Conservation (phyloP, 2,888 invertebrate species). For the Lasioglossum villosulum region DNA sequence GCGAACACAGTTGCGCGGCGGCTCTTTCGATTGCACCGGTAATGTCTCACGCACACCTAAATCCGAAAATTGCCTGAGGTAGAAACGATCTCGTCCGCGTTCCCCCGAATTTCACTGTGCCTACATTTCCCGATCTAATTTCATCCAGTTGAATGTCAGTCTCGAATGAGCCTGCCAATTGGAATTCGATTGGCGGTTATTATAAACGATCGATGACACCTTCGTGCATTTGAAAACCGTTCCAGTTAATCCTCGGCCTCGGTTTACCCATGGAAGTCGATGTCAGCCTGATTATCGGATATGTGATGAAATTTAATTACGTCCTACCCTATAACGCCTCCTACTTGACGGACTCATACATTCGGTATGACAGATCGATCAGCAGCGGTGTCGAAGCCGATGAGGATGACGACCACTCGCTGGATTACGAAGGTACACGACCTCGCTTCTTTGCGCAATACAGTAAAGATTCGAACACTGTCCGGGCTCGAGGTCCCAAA, state of each 20-base stretch:
- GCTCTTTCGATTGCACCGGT: neutral
- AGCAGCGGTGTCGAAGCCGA: slow-evolving; percentile 38
- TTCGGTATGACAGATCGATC: slow-evolving; percentile 85
- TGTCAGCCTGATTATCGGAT: slow-evolving; percentile 84
- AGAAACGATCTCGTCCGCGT: neutral
- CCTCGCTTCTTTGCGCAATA: neutral
- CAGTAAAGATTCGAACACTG: too few relatives aligned
- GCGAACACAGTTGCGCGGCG: neutral
- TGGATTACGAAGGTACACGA: slow-evolving; percentile 43
- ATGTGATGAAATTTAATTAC: slow-evolving; percentile 85
- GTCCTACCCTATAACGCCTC: slow-evolving; percentile 81
- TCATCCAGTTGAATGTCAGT: slow-evolving; percentile 42
- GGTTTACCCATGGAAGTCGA: slow-evolving; percentile 85
- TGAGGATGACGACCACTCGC: slow-evolving; percentile 21
- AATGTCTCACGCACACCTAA: slow-evolving; percentile 4
- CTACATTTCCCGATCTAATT: slow-evolving; percentile 56
- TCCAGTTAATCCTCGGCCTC: slow-evolving; percentile 85
- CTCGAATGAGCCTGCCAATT: slow-evolving; percentile 21
- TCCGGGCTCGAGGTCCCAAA: too few relatives aligned
- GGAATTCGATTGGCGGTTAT: slow-evolving; percentile 59
- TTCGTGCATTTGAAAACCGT: slow-evolving; percentile 70
- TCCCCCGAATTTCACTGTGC: slow-evolving; percentile 3
- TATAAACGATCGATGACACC: slow-evolving; percentile 70
- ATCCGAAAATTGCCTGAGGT: slow-evolving; percentile 8
- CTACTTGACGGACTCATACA: slow-evolving; percentile 79